These are phyloP conservation scores for Adoxophyes honmai DNA, from an alignment of 1,140 invertebrate species.

Conservation along the genomic window DNA sequence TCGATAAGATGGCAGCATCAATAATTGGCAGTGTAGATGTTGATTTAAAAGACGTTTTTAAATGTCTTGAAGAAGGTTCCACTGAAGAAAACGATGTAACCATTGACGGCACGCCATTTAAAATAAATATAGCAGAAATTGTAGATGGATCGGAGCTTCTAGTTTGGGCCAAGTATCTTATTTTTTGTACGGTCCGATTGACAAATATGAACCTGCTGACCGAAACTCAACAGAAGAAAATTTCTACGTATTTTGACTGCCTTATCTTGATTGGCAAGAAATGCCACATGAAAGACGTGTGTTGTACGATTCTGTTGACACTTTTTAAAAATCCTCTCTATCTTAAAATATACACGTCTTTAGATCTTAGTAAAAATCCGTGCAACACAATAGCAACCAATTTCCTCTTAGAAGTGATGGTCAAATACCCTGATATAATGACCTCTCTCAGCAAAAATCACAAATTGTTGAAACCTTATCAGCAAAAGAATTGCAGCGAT, in stretches of 20 bases:
- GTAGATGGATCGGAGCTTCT: constrained; percentile 57
- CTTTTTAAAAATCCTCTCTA: constrained; percentile 77
- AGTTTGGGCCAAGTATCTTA: constrained; percentile 64
- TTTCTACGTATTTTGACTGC: constrained; percentile 45
- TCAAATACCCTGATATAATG: constrained; percentile 46
- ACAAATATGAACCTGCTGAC: constrained; percentile 48
- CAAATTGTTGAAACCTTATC: constrained; percentile 59
- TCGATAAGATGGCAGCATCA: constrained; percentile 48
- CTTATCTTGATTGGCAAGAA: constrained; percentile 49
- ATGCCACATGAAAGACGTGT: constrained; percentile 42
- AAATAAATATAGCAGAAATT: constrained; percentile 32
- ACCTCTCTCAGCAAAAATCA: constrained; percentile 50
- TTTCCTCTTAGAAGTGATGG: constrained; percentile 66
- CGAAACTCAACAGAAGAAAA: constrained; percentile 41
- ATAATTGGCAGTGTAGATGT: constrained; percentile 49
- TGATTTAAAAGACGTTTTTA: constrained; percentile 45
- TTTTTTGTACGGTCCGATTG: constrained; percentile 59
- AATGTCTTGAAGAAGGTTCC: constrained; percentile 30
- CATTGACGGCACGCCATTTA: constrained; percentile 34
- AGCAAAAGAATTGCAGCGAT: constrained; percentile 65
- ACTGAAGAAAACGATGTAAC: constrained; percentile 36
- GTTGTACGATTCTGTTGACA: constrained; percentile 45
- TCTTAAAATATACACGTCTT: constrained; percentile 76
- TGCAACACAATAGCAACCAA: constrained; percentile 62
- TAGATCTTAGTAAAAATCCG: constrained; percentile 55